These are phyloP conservation scores for Peromyscus aztecus DNA, from an alignment of 2,797 vertebrate genomes.

Conservation along the genomic window DNA sequence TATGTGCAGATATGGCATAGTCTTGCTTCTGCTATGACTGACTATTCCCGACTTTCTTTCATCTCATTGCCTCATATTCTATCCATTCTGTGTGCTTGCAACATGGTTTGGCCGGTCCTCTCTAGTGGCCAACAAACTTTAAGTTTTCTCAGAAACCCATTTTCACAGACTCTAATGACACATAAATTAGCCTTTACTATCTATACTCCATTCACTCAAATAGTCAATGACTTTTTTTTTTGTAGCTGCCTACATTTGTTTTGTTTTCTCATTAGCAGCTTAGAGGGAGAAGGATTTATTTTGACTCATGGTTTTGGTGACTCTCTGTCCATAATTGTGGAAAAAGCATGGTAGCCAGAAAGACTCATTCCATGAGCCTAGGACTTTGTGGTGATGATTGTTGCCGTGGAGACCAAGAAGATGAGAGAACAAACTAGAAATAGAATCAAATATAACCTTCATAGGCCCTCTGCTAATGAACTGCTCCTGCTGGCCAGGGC, in stretches of 20 bases:
- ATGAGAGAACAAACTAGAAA: background rate
- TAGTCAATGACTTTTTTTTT: background rate
- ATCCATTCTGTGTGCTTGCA: background rate
- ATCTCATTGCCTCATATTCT: background rate
- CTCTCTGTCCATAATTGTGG: background rate
- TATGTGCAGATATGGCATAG: background rate
- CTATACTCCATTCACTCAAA: background rate
- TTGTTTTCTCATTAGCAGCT: background rate
- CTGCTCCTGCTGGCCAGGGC: background rate
- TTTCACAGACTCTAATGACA: background rate
- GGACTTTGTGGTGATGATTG: background rate
- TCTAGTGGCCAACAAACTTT: background rate
- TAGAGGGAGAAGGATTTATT: background rate
- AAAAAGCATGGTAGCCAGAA: background rate
- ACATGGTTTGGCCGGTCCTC: background rate
- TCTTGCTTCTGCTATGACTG: background rate
- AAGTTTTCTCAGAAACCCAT: background rate
- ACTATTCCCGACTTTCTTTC: background rate
- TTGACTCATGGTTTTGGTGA: background rate
- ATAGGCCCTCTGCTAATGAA: too few species aligned
- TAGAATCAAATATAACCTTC: background rate
- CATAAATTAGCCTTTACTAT: background rate
- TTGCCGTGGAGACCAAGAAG: background rate
- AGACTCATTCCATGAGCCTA: background rate
- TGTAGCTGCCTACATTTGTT: background rate